phyloP scores from a whole-genome alignment of 2,888 invertebrate genomes.

The Abrostola tripartita region DNA sequence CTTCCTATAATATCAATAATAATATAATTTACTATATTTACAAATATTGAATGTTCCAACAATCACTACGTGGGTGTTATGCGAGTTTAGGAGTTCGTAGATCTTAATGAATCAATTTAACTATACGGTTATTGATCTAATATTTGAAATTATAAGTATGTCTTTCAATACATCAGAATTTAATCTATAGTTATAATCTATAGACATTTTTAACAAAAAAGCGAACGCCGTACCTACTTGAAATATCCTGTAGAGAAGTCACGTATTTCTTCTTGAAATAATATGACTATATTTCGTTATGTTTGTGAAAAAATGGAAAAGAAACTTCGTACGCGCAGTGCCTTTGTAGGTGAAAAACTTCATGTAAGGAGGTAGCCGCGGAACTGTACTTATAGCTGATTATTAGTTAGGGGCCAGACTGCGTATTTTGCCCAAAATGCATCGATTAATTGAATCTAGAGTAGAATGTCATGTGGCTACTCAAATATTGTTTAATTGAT shows the following conservation, averaged over 20 bases:
- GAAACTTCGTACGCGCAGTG: slow-evolving; percentile 35
- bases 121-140: slow-evolving; percentile 54
- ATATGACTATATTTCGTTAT: slow-evolving; percentile 41
- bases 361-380: slow-evolving; percentile 1
- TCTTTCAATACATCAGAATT: slow-evolving; percentile 52
- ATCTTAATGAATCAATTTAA: slow-evolving; percentile 52
- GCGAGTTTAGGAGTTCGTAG: slow-evolving; percentile 51
- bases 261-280: slow-evolving; percentile 48
- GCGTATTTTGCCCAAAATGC: not conserved
- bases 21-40: slow-evolving; percentile 56
- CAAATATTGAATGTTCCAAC: slow-evolving; percentile 54
- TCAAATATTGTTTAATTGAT: slow-evolving; percentile 13
- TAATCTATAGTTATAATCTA: slow-evolving; percentile 42
- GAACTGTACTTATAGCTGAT: not conserved
- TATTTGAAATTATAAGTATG: slow-evolving; percentile 57
- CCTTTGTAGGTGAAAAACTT: slow-evolving; percentile 10
- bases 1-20: slow-evolving; percentile 55
- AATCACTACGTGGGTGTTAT: slow-evolving; percentile 48
- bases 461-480: slow-evolving; percentile 1
- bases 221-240: slow-evolving; percentile 50
- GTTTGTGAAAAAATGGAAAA: slow-evolving; percentile 14
- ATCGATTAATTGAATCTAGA: not conserved
- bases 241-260: slow-evolving; percentile 42
- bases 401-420: not conserved
- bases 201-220: slow-evolving; percentile 59